Evolutionary conservation across 1,140 invertebrate species (phyloP), one percentile per base, ranked within the genome.

Genomic region (Euwallacea similis): DNA sequence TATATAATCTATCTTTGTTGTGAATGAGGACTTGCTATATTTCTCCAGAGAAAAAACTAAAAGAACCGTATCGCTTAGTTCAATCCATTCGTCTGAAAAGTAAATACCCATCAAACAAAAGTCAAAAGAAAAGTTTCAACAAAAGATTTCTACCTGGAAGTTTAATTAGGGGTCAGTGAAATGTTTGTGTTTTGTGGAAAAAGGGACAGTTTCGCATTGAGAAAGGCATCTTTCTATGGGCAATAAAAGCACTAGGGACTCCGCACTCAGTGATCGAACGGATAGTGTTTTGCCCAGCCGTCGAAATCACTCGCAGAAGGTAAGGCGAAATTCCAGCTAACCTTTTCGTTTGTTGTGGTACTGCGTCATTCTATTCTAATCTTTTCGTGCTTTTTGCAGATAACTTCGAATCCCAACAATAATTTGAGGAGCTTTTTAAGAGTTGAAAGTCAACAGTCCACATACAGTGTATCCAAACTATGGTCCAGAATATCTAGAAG

Each of bases 121-220:
- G 21, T 33, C 21, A 33, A 33, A 47, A 13, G 41, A 46, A 73
- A 73, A 76, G 72, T 63, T 66, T 70, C 73, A 55, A 78, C 75
- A 77, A 78, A 77, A 67, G 69, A 71, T 76, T 72, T 65, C 16
- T 70, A 50, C 66, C 63, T 65, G 63, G 16, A 61, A 55, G 41
- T 72, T 72, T 66, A 71, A 74, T 76, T 76, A 74, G 71, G 75
- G 76, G 77, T 77, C 77, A 75, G 50, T 71, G 76, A 76, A 76
- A 78, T 78, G 77, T 69, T 74, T 65, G 62, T 47, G 59, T 62
- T 70, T 75, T 65, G 47, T 21, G 66, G 9, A 6, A 59, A 61
- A 60, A 67, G 66, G 47, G 64, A 65, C 71, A 69, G 42, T 71
- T 66, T 60, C 61, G 44, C 7, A 47, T 13, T 66, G 67, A 42